Evolutionary conservation across 2,797 vertebrate genomes (phyloP).

Genomic region (Trachurus trachurus): DNA sequence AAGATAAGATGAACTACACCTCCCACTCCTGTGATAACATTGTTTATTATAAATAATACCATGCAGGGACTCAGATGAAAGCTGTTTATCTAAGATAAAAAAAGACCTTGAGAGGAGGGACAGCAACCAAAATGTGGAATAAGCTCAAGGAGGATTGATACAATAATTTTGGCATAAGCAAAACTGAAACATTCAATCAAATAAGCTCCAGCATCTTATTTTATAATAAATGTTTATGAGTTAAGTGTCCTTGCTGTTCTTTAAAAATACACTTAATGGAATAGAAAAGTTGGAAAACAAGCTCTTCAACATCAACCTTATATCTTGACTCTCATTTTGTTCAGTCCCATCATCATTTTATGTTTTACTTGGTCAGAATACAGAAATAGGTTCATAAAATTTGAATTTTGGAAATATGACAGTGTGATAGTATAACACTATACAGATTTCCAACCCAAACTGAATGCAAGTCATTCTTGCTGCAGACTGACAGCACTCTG

Average conservation of each 20-base stretch:
- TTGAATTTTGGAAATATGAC: conserved; percentile 7
- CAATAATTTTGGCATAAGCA: conserved; percentile 66
- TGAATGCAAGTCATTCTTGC: background rate
- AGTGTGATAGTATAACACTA: background rate
- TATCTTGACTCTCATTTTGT: conserved; percentile 24
- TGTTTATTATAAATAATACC: conserved; percentile 60
- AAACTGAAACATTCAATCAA: conserved; percentile 63
- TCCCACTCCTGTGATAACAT: conserved; percentile 38
- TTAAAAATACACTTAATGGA: conserved; percentile 71
- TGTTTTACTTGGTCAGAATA: conserved; percentile 34
- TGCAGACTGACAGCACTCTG: conserved; percentile 4
- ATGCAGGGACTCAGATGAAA: conserved; percentile 48
- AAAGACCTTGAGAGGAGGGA: conserved; percentile 57
- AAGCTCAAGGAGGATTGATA: conserved; percentile 71
- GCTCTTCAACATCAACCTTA: conserved; percentile 18
- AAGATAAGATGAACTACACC: conserved; percentile 34
- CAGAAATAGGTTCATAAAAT: conserved; percentile 26
- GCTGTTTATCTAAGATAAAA: conserved; percentile 69
- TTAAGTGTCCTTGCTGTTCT: conserved; percentile 65
- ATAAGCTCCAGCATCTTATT: conserved; percentile 57
- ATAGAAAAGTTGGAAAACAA: conserved; percentile 50
- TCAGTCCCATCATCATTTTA: conserved; percentile 1
- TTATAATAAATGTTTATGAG: conserved; percentile 70
- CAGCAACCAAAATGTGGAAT: conserved; percentile 39
- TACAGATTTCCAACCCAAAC: background rate